phyloP scores from a whole-genome alignment of 2,113 vertebrate genomes.

The Chionis minor region DNA sequence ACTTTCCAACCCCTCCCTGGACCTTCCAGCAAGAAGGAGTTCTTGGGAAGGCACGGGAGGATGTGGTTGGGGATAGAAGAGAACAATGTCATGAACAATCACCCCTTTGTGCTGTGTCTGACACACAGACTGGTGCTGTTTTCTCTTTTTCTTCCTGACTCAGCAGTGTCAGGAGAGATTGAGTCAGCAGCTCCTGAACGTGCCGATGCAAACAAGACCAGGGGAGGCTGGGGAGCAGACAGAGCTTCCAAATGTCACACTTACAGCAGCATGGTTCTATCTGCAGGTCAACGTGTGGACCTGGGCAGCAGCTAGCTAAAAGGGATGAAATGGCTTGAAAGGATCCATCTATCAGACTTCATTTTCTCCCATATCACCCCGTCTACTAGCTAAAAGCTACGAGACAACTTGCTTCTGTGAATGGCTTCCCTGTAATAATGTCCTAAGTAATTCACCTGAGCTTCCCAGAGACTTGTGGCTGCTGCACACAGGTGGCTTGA shows the following conservation, averaged over 20 bases:
- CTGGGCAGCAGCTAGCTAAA: neutral
- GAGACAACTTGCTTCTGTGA: neutral
- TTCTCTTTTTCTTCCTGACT: neutral
- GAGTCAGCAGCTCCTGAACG: constrained; percentile 34
- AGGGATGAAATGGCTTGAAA: neutral
- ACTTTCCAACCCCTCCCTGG: neutral
- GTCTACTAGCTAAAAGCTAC: neutral
- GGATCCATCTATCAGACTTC: neutral
- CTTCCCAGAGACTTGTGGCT: neutral
- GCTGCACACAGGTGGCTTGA: neutral
- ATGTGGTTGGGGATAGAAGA: neutral
- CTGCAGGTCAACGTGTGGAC: neutral
- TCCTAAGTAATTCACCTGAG: neutral
- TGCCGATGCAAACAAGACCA: neutral
- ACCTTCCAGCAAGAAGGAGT: neutral
- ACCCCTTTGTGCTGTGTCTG: neutral
- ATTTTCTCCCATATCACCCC: neutral
- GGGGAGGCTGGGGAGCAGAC: neutral
- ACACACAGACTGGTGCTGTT: neutral
- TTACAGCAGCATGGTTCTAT: accelerated
- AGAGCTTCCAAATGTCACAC: neutral
- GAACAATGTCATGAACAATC: neutral
- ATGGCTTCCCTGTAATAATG: neutral
- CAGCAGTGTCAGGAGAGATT: constrained; percentile 9
- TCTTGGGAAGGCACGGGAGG: neutral